Conservation (phyloP, 1,140 invertebrate species). For the Coenobita brevimanus region DNA sequence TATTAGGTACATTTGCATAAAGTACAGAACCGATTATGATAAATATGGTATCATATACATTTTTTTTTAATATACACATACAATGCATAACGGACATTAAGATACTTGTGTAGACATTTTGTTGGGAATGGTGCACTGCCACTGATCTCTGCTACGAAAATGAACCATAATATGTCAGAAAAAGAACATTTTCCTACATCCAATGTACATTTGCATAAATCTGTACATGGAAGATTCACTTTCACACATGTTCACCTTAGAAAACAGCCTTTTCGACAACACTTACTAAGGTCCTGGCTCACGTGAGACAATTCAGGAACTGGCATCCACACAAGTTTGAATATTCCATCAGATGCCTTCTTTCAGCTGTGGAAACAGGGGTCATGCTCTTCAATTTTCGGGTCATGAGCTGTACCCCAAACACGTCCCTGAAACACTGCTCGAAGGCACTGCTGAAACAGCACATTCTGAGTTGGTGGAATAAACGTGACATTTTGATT, state of each 20-base stretch:
- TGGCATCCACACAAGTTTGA: conserved; percentile 8
- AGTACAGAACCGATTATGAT: too few species aligned
- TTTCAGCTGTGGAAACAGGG: conserved; percentile 18
- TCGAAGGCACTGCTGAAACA: conserved; percentile 11
- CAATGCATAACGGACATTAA: too few species aligned
- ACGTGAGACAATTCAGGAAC: neutral
- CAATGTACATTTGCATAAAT: neutral
- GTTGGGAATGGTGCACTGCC: too few species aligned
- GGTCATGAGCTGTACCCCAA: conserved; percentile 24
- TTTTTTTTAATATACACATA: too few species aligned
- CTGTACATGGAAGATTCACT: conserved; percentile 11
- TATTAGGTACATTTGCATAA: too few species aligned
- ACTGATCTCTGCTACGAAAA: too few species aligned
- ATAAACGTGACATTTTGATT: neutral
- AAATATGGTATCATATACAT: too few species aligned
- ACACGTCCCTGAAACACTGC: conserved; percentile 9
- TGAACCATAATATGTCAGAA: neutral
- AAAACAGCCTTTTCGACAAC: neutral
- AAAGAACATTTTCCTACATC: neutral
- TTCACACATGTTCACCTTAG: conserved; percentile 12
- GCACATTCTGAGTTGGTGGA: conserved; percentile 5
- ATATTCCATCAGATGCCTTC: neutral
- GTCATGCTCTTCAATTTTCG: conserved; percentile 3
- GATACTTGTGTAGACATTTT: too few species aligned
- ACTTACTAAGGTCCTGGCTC: neutral